These are phyloP conservation scores for Melanargia galathea DNA, from an alignment of 2,888 invertebrate species.

Conservation along the genomic window DNA sequence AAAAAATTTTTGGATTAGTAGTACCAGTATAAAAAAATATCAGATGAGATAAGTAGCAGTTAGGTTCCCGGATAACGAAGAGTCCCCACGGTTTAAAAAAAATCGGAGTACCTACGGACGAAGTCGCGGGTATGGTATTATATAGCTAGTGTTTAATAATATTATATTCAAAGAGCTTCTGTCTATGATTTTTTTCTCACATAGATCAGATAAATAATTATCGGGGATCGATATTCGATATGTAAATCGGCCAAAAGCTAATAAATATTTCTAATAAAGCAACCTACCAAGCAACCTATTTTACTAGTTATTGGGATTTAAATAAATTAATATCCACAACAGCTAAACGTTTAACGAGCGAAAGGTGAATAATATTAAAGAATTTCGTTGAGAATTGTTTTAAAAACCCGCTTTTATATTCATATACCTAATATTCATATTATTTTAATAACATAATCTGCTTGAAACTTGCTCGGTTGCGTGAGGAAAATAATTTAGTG, in stretches of 20 bases:
- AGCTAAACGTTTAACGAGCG: slow-evolving; percentile 10
- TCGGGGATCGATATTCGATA: slow-evolving; percentile 3
- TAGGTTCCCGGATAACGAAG: no score
- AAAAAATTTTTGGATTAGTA: no score
- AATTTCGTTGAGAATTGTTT: slow-evolving; percentile 2
- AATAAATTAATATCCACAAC: slow-evolving; percentile 17
- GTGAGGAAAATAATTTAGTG: slow-evolving; percentile 8
- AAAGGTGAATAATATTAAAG: slow-evolving; percentile 22
- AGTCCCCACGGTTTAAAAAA: no score
- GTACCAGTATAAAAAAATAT: no score
- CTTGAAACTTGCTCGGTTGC: background rate
- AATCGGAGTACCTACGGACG: no score
- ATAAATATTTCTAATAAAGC: background rate
- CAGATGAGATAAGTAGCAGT: no score
- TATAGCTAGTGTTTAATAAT: no score
- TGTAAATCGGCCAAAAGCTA: slow-evolving; percentile 4
- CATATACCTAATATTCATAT: background rate
- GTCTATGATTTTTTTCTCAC: background rate
- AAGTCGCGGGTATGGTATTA: no score
- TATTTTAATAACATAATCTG: slow-evolving; percentile 19
- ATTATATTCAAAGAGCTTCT: background rate
- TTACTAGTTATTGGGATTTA: slow-evolving; percentile 13
- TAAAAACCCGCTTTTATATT: slow-evolving; percentile 12
- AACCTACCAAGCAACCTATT: background rate
- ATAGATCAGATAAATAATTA: background rate